Evolutionary conservation across 2,888 invertebrate genomes (phyloP).

Genomic region (Pseudococcus longispinus): DNA sequence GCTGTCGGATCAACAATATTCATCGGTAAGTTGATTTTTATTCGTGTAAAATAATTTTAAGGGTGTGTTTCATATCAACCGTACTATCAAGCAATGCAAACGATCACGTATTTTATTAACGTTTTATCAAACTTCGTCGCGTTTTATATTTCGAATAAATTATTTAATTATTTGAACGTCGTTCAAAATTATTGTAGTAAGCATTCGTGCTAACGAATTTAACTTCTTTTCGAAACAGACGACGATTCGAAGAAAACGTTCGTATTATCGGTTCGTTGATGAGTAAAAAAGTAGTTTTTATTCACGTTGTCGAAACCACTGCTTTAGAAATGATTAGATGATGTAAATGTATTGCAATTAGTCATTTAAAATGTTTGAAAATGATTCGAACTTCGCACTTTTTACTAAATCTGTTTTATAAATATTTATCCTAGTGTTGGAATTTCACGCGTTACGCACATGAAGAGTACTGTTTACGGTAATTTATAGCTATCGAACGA

Average conservation of each 20-base stretch:
- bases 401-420: not conserved
- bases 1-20: slow-evolving; percentile 82
- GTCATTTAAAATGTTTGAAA: not conserved
- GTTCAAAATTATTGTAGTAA: not conserved
- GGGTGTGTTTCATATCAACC: not conserved
- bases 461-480: not conserved
- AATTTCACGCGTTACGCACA: not conserved
- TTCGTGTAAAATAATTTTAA: not conserved
- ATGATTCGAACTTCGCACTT: not conserved
- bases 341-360: not conserved
- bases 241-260: not conserved
- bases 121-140: not conserved
- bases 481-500: not conserved
- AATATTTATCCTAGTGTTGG: not conserved
- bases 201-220: not conserved
- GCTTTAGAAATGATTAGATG: not conserved
- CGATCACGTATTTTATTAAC: not conserved
- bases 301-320: not conserved
- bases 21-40: slow-evolving; percentile 69
- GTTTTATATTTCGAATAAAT: not conserved
- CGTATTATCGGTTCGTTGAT: not conserved
- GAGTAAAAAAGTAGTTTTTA: not conserved
- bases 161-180: not conserved
- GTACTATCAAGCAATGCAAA: not conserved
- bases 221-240: not conserved